Conservation (phyloP, 2,888 invertebrate genomes). For the Listrodromus nycthemerus region DNA sequence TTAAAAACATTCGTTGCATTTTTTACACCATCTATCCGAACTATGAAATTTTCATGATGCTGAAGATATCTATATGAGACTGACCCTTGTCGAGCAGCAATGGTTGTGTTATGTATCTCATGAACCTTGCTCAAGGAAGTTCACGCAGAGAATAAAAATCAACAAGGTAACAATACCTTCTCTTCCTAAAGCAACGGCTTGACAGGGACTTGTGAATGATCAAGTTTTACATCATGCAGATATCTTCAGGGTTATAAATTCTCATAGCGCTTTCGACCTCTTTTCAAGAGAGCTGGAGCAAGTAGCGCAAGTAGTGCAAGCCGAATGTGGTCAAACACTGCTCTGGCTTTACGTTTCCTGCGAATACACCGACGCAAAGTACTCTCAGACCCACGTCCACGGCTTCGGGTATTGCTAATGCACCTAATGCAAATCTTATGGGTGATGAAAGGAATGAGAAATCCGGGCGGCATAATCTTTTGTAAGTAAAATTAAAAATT, state of each 20-base stretch:
- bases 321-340: slow-evolving; percentile 37
- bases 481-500: slow-evolving; percentile 56
- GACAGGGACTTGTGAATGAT: too few relatives aligned
- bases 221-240: too few relatives aligned
- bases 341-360: not conserved
- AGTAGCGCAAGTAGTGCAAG: slow-evolving; percentile 40
- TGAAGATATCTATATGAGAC: too few relatives aligned
- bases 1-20: not conserved
- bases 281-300: not conserved
- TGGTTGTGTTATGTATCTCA: too few relatives aligned
- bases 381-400: not conserved
- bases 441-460: slow-evolving; percentile 25
- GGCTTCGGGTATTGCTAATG: slow-evolving; percentile 38
- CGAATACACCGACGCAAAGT: slow-evolving; percentile 21
- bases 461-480: slow-evolving; percentile 50
- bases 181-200: too few relatives aligned
- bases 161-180: too few relatives aligned
- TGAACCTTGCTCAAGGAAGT: too few relatives aligned
- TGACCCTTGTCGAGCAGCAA: too few relatives aligned
- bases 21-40: not conserved
- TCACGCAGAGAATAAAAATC: too few relatives aligned
- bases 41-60: not conserved
- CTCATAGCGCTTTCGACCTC: not conserved
- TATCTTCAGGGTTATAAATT: too few relatives aligned
- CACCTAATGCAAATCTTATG: slow-evolving; percentile 56